Percentiles rank a stretch among this genome's conserved stretches.
Evolutionary conservation across 2,113 vertebrate genomes (phyloP).

Genomic region (Typhlomys cinereus): DNA sequence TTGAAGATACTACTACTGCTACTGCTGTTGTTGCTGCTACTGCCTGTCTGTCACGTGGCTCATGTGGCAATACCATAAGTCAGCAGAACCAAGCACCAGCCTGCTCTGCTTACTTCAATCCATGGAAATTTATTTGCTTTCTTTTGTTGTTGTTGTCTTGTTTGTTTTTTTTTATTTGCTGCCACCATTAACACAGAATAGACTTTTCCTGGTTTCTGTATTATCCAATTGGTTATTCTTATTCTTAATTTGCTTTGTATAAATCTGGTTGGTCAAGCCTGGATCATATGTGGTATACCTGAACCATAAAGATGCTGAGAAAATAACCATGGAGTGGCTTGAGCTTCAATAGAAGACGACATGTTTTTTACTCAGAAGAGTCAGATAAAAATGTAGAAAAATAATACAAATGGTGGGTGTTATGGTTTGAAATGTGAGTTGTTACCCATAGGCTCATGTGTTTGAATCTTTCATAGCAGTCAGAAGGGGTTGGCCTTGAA

Average conservation of each 20-base stretch:
- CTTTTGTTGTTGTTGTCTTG: neutral
- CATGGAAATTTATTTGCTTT: neutral
- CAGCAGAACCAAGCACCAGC: too few species aligned
- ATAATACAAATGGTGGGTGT: neutral
- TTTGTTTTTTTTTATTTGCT: neutral
- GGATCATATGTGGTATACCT: too few species aligned
- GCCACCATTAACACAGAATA: neutral
- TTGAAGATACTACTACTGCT: too few species aligned
- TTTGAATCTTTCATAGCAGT: too few species aligned
- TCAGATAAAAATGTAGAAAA: neutral
- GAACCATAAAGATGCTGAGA: neutral
- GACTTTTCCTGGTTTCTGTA: neutral
- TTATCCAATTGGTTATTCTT: neutral
- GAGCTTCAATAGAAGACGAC: neutral
- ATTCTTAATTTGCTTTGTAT: neutral
- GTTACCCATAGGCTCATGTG: too few species aligned
- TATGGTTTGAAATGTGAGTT: too few species aligned
- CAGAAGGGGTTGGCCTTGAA: neutral
- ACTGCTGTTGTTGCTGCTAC: accelerated
- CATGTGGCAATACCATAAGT: neutral
- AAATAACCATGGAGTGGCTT: neutral
- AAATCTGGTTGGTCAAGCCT: neutral
- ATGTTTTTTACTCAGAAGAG: neutral
- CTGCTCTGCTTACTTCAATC: neutral
- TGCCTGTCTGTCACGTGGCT: neutral